Base-by-base conservation (phyloP, 2,113 vertebrate genomes). In the Protobothrops flavoviridis region DNA sequence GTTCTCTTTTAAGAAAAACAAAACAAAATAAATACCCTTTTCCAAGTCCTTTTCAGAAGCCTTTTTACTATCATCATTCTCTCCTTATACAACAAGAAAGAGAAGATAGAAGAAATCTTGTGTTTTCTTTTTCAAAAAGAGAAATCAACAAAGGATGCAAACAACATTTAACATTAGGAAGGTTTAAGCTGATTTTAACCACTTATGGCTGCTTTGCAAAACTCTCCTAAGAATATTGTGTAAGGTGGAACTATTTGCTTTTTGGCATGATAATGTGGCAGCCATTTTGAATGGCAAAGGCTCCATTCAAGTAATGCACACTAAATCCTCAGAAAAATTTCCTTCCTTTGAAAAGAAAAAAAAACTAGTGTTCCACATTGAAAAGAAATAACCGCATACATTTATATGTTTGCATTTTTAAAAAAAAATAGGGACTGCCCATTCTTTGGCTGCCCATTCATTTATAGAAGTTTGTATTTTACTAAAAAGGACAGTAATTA, bases 141-240 rank as follows among this genome's bases (percentile, higher is more conserved):
- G 88, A 95, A 94, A 94, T 94, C 85, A 95, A 96, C 92, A 97
- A 96, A 96, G 95, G 95, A 50, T 85, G 95, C 91, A 96, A 96
- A 95, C 95, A 96, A 96, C 95, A 96, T 96, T 90, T 96, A 95
- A 96, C 96, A 96, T 95, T 95, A 96, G 91, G 93, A 91, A 53
- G 87, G 93, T 96, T 96, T 97, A 97, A 97, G 94, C 95, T 96
- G 94, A 96, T 97, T 96, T 97, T 97, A 94, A 0, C 94, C 95
- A 96, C 94, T 95, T 97, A 92, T 94, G 94, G 95, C 94, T 96
- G 92, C 96, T 96, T 96, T 94, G 95, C 94, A 97, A 94, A 96
- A 94, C 8, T 61, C 92, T 39, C 26, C n/a, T n/a, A 26, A 89
- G n/a, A 52, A 43, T 92, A 88, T 92, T 95, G 87, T 52, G 95